Conservation (phyloP, 2,113 vertebrate genomes). For the Capricornis sumatraensis region DNA sequence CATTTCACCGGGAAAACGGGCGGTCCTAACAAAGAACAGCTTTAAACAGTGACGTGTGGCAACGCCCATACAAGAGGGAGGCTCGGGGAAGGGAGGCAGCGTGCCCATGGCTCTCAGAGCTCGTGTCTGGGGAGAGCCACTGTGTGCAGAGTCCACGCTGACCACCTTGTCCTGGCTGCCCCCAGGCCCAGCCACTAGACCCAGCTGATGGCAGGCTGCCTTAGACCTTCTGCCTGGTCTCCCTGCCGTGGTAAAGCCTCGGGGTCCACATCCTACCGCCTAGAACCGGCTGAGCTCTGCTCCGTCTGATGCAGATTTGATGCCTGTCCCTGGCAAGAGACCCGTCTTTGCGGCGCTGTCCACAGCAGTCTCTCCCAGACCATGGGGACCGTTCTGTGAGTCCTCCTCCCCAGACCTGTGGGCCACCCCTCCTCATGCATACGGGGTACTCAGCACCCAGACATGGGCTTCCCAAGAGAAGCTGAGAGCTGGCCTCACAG, state of each 20-base stretch:
- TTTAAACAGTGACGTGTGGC: neutral
- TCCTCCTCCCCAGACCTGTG: neutral
- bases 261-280: rapidly evolving
- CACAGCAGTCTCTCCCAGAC: rapidly evolving
- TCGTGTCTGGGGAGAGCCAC: rapidly evolving
- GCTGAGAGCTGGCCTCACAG: neutral
- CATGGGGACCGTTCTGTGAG: neutral
- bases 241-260: neutral
- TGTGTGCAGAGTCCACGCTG: rapidly evolving
- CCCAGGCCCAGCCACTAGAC: neutral
- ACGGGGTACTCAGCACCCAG: neutral
- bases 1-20: rapidly evolving
- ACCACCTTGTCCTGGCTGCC: neutral
- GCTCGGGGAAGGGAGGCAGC: neutral
- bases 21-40: neutral
- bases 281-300: rapidly evolving
- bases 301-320: neutral
- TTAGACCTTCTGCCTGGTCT: no score
- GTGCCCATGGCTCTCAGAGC: rapidly evolving
- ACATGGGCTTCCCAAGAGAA: neutral
- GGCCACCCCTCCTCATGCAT: neutral
- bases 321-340: neutral
- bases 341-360: rapidly evolving
- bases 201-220: rapidly evolving
- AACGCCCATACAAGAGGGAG: neutral